Evolutionary conservation across 1,140 invertebrate species (phyloP).

Genomic region (Cotesia chilonis): DNA sequence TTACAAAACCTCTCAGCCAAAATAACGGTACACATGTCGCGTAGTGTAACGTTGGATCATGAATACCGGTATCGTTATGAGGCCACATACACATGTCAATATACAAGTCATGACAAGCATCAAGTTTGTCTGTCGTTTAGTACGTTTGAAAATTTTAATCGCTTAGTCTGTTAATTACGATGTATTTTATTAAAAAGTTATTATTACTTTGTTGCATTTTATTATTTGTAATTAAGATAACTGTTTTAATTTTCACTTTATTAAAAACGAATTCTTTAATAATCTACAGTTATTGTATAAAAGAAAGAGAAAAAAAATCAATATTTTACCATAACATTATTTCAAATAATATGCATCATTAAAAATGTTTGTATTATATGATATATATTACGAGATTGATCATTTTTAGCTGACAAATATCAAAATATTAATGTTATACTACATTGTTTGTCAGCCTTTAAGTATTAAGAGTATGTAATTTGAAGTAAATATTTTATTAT

Average conservation of each 20-base stretch:
- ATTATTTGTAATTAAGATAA: not conserved
- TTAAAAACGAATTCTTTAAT: no score
- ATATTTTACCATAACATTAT: no score
- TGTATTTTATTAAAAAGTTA: not conserved
- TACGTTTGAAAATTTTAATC: constrained; percentile 26
- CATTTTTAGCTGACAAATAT: no score
- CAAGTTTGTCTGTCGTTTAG: constrained; percentile 5
- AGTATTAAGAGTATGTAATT: no score
- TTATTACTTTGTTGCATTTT: not conserved
- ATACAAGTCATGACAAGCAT: constrained; percentile 31
- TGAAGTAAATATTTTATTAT: no score
- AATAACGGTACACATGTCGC: constrained; percentile 33
- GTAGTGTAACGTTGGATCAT: constrained; percentile 22
- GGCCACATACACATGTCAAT: constrained; percentile 12
- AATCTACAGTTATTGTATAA: no score
- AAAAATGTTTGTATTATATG: no score
- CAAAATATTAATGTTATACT: no score
- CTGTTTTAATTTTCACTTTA: not conserved
- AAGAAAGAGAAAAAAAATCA: no score
- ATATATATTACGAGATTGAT: no score
- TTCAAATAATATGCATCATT: no score
- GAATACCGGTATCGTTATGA: constrained; percentile 25
- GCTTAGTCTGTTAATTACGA: not conserved
- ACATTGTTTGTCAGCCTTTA: no score
- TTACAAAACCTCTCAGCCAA: constrained; percentile 38